Conservation (phyloP, 2,113 vertebrate species). For the Caretta caretta region DNA sequence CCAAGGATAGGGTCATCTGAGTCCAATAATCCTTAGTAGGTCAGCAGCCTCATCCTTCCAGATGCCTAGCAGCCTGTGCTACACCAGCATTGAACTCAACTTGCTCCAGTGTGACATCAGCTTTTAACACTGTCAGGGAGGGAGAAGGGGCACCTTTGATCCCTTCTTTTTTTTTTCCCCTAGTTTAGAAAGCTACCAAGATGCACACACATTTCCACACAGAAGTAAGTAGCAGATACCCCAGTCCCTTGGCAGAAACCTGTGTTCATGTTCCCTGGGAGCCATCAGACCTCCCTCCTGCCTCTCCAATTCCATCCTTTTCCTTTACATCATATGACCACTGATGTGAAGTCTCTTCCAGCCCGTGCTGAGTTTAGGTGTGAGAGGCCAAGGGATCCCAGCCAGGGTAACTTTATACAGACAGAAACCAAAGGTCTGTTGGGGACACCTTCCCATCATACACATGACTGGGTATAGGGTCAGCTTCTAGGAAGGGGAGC, state of each 20-base stretch:
- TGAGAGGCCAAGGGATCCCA: not conserved
- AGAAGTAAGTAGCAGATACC: not conserved
- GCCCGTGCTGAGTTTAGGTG: not conserved
- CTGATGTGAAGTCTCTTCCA: not conserved
- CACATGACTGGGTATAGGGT: not conserved
- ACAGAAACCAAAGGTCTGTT: not conserved
- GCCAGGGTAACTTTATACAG: not conserved
- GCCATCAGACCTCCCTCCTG: not conserved
- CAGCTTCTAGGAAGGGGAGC: not conserved
- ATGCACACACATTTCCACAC: not conserved
- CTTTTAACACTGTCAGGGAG: not conserved
- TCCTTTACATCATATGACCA: not conserved
- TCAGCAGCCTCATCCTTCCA: not conserved
- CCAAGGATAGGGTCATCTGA: not conserved
- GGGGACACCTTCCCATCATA: not conserved
- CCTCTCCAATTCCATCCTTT: not conserved
- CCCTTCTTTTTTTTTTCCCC: not conserved
- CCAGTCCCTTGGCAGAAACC: not conserved
- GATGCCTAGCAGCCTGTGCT: too few species aligned
- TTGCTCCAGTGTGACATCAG: not conserved
- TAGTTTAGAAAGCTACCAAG: not conserved
- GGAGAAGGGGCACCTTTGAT: not conserved
- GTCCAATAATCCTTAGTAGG: not conserved
- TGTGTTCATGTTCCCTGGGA: fast-evolving
- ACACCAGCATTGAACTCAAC: not conserved